A percentile compares a stretch with the other conserved stretches of the same genome.
Evolutionary conservation across 1,140 invertebrate species (phyloP).

Genomic region (Brachionus koreanus): DNA sequence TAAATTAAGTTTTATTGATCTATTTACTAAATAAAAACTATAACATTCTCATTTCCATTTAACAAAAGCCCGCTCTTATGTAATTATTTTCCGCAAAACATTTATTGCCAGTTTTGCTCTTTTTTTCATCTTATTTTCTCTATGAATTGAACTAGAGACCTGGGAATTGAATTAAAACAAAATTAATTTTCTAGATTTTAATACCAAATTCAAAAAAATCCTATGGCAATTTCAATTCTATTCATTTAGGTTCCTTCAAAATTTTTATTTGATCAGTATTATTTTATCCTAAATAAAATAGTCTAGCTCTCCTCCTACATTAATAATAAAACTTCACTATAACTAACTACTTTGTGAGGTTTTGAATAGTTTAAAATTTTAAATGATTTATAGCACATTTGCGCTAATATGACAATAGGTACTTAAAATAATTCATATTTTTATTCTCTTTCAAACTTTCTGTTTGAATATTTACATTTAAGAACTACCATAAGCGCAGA

Average conservation of each 20-base stretch:
- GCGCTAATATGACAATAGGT: too few relatives aligned
- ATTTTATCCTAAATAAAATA: neutral
- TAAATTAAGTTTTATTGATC: slow-evolving; percentile 5
- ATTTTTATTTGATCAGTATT: neutral
- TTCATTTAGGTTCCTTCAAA: too few relatives aligned
- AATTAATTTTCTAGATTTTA: neutral
- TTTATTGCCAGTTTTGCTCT: neutral
- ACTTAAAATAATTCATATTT: too few relatives aligned
- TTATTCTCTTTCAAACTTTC: too few relatives aligned
- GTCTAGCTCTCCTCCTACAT: too few relatives aligned
- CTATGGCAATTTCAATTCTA: neutral
- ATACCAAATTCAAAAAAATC: neutral
- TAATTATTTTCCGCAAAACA: neutral
- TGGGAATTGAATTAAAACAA: neutral
- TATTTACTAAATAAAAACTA: neutral
- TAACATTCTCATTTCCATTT: neutral
- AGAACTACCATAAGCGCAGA: too few relatives aligned
- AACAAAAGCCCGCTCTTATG: neutral
- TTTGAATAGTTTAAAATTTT: neutral
- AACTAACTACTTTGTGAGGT: too few relatives aligned
- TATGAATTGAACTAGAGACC: neutral
- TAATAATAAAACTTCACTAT: too few relatives aligned
- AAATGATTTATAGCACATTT: neutral
- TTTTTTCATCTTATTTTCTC: neutral
- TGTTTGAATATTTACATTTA: too few relatives aligned